These are phyloP conservation scores for Drosophila paranaensis DNA, from an alignment of 2,888 invertebrate genomes.

Conservation along the genomic window DNA sequence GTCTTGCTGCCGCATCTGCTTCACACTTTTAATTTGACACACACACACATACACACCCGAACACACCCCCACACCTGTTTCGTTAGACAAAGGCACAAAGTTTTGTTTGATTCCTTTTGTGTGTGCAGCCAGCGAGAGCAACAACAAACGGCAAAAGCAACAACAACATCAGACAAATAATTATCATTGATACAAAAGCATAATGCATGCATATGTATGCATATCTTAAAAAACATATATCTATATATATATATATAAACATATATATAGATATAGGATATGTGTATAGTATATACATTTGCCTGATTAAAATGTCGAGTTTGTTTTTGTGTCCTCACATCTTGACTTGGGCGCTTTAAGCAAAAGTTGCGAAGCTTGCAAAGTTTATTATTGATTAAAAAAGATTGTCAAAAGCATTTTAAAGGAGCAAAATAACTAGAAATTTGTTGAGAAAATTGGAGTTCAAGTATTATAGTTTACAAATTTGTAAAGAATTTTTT, in stretches of 20 bases:
- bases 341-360: neutral
- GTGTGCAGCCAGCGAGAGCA: conserved; percentile 66
- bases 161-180: conserved; percentile 69
- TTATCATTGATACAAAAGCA: conserved; percentile 79
- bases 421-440: neutral
- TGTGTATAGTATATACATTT: conserved; percentile 45
- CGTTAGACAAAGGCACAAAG: conserved; percentile 75
- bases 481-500: too few relatives aligned
- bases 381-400: conserved; percentile 5
- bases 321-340: neutral
- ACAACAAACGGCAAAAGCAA: conserved; percentile 10
- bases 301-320: conserved; percentile 56
- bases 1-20: conserved; percentile 71
- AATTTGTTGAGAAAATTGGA: neutral
- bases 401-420: neutral
- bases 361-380: neutral
- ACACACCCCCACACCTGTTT: neutral
- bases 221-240: conserved; percentile 50
- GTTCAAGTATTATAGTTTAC: neutral
- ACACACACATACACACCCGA: conserved; percentile 42
- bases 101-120: conserved; percentile 80
- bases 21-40: conserved; percentile 81
- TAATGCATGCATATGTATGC: conserved; percentile 36
- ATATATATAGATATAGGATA: conserved; percentile 15
- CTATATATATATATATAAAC: conserved; percentile 34